Evolutionary conservation across 2,113 vertebrate genomes (phyloP).

Genomic region (Corythornis vintsioides): DNA sequence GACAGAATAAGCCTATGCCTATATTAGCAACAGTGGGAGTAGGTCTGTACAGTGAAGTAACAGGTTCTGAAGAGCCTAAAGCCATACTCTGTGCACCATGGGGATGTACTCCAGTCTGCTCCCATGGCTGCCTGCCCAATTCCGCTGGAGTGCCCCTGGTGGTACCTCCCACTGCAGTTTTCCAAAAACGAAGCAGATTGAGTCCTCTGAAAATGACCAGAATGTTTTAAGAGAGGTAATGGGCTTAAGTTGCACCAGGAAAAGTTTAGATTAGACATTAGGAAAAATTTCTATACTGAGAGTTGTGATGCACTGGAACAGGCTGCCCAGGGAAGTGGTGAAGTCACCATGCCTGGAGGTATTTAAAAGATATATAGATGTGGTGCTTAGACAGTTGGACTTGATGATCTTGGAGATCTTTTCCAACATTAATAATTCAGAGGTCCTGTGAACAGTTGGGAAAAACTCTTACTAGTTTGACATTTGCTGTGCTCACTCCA

Average conservation of each 20-base stretch:
- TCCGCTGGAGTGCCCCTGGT: neutral
- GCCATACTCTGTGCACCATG: fast-evolving
- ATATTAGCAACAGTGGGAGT: fast-evolving
- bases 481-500: neutral
- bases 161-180: neutral
- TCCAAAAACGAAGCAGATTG: neutral
- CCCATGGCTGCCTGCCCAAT: fast-evolving
- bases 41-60: neutral
- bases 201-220: neutral
- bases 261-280: no score
- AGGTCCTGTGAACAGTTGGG: no score
- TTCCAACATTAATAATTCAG: no score
- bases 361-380: no score
- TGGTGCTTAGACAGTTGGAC: no score
- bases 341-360: no score
- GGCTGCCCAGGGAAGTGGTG: no score
- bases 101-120: neutral
- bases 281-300: no score
- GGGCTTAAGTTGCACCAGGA: no score
- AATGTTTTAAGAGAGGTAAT: neutral
- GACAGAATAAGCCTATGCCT: neutral
- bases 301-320: no score
- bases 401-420: no score
- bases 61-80: neutral
- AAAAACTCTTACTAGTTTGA: fast-evolving